Evolutionary conservation across 2,888 invertebrate genomes (phyloP).

Genomic region (Cheilosia vulpina): DNA sequence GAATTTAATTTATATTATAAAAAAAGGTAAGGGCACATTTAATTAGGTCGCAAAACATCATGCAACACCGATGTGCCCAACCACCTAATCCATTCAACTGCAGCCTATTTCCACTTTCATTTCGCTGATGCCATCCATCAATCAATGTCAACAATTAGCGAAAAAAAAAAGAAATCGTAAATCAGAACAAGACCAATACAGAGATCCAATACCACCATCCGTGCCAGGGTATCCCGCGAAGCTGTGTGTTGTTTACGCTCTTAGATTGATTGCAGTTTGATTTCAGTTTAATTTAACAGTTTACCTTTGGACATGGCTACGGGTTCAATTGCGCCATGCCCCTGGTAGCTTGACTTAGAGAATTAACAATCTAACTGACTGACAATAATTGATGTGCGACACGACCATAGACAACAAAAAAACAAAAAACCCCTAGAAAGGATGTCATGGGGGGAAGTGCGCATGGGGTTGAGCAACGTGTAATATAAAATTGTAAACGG

Average conservation of each 20-base stretch:
- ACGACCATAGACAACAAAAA: constrained; percentile 34
- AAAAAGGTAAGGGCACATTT: background rate
- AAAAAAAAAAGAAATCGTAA: constrained; percentile 10
- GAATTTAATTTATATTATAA: background rate
- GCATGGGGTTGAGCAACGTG: background rate
- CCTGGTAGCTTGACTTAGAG: constrained; percentile 65
- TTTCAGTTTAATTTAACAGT: constrained; percentile 70
- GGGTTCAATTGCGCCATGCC: constrained; percentile 50
- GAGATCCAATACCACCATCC: constrained; percentile 12
- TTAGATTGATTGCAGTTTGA: constrained; percentile 68
- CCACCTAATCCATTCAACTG: constrained; percentile 1
- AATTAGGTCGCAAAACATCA: background rate
- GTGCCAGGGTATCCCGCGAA: constrained; percentile 22
- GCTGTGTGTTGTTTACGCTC: constrained; percentile 5
- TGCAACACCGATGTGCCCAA: background rate
- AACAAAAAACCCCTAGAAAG: background rate
- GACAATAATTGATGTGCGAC: constrained; percentile 69
- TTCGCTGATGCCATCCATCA: constrained; percentile 31
- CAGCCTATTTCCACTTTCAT: constrained; percentile 13
- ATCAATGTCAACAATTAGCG: constrained; percentile 64
- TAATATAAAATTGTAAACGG: constrained; percentile 57
- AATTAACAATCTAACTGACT: constrained; percentile 70
- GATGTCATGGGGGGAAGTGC: background rate
- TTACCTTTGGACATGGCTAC: constrained; percentile 61
- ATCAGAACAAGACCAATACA: constrained; percentile 31